Percentiles rank a stretch among this genome's conserved stretches.
These are phyloP conservation scores for Hyles euphorbiae DNA, from an alignment of 1,140 invertebrate genomes.

Conservation along the genomic window DNA sequence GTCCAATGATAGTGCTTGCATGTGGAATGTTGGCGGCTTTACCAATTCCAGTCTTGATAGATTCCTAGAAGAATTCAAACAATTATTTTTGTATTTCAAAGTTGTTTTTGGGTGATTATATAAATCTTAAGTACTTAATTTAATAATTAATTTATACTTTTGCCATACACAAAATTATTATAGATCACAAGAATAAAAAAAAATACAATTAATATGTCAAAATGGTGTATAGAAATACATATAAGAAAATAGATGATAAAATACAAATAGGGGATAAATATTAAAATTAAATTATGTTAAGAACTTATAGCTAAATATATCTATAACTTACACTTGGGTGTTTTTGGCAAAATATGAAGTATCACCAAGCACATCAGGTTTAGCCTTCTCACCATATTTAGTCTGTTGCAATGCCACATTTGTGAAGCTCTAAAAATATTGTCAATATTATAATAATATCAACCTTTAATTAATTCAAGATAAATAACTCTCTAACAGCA, in stretches of 20 bases:
- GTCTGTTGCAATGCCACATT: conserved; percentile 64
- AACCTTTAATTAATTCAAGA: background rate
- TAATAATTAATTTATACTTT: too few species aligned
- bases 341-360: conserved; percentile 71
- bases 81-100: background rate
- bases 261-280: too few species aligned
- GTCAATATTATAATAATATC: background rate
- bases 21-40: conserved; percentile 60
- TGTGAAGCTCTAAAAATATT: conserved; percentile 59
- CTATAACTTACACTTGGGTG: conserved; percentile 61
- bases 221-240: too few species aligned
- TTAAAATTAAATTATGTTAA: too few species aligned
- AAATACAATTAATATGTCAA: too few species aligned
- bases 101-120: too few species aligned
- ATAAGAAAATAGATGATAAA: too few species aligned
- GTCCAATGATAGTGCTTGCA: conserved; percentile 54
- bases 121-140: too few species aligned
- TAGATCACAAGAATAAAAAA: too few species aligned
- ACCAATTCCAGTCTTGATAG: conserved; percentile 57
- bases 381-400: conserved; percentile 63
- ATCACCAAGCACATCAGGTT: conserved; percentile 53
- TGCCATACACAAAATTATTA: too few species aligned
- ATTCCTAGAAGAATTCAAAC: conserved; percentile 33
- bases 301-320: background rate
- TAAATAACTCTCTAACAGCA: conserved; percentile 1